phyloP scores from a whole-genome alignment of 2,888 invertebrate species.

The Blastobasis adustella region DNA sequence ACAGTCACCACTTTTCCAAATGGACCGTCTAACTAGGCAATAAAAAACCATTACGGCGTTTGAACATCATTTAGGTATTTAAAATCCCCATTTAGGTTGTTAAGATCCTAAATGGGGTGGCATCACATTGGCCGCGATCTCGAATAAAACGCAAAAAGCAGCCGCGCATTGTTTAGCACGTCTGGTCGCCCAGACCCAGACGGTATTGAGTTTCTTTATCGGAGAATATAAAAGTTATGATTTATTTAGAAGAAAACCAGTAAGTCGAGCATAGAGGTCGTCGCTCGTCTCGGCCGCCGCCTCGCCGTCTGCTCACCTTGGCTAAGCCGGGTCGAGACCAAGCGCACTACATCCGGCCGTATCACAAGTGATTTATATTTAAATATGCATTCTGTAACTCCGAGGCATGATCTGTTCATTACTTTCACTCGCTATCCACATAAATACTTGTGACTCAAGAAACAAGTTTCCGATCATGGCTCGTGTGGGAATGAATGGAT shows the following conservation, averaged over 20 bases:
- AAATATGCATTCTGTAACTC: constrained; percentile 24
- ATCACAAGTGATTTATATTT: constrained; percentile 33
- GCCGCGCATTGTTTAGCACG: constrained; percentile 27
- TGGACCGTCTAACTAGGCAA: too few species aligned
- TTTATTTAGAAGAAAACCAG: constrained; percentile 56
- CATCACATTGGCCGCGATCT: constrained; percentile 5
- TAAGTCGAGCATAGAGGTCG: constrained; percentile 51
- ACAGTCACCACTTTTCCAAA: too few species aligned
- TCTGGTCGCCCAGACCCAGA: constrained; percentile 25
- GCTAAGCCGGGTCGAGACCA: constrained; percentile 33
- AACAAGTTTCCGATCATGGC: constrained; percentile 8
- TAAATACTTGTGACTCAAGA: constrained; percentile 14
- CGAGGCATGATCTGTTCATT: constrained; percentile 23
- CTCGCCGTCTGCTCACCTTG: constrained; percentile 67
- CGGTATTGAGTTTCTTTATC: constrained; percentile 50
- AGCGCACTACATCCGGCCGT: constrained; percentile 32
- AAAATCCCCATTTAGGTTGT: too few species aligned
- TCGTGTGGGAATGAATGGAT: constrained; percentile 7
- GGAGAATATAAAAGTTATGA: constrained; percentile 44
- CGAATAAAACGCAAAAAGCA: background rate
- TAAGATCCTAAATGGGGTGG: too few species aligned
- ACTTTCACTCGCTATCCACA: constrained; percentile 44
- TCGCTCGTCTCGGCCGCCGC: constrained; percentile 42
- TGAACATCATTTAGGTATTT: too few species aligned
- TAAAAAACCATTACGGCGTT: too few species aligned